Evolutionary conservation across 2,797 vertebrate genomes (phyloP).

Genomic region (Esox masquinongy): DNA sequence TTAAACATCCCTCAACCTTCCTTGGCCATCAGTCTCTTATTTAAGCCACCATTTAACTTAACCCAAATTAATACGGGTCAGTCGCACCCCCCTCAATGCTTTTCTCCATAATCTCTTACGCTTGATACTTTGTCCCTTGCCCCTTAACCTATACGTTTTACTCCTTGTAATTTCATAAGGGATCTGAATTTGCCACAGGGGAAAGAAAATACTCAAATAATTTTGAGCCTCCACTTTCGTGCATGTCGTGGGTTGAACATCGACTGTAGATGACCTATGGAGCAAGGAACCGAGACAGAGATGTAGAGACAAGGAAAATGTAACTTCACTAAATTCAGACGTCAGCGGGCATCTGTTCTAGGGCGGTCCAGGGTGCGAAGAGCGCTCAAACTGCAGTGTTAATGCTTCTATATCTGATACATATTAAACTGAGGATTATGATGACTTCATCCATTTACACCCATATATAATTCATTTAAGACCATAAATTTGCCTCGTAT

Average conservation of each 20-base stretch:
- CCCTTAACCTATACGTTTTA: not conserved
- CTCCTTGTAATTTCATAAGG: slow-evolving; percentile 32
- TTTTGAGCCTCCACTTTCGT: slow-evolving; percentile 57
- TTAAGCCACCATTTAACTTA: not conserved
- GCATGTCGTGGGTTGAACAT: slow-evolving; percentile 46
- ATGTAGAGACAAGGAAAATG: slow-evolving; percentile 39
- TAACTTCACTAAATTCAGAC: slow-evolving; percentile 31
- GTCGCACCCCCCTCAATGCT: not conserved
- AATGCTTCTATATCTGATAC: slow-evolving; percentile 66
- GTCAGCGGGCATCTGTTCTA: slow-evolving; percentile 37
- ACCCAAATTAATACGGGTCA: not conserved
- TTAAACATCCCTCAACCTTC: not conserved
- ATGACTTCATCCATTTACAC: slow-evolving; percentile 72
- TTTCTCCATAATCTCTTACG: not conserved
- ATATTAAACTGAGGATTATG: slow-evolving; percentile 70
- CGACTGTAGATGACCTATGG: slow-evolving; percentile 11
- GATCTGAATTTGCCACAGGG: slow-evolving; percentile 57
- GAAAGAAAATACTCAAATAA: slow-evolving; percentile 65
- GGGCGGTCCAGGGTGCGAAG: slow-evolving; percentile 26
- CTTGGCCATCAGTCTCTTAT: not conserved
- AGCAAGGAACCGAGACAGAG: slow-evolving; percentile 14
- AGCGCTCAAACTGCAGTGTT: slow-evolving; percentile 42
- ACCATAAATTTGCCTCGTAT: slow-evolving; percentile 61
- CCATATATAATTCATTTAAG: slow-evolving; percentile 70
- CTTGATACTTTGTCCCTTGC: not conserved